A percentile compares a stretch with the other conserved stretches of the same genome.
Conservation (phyloP, 2,888 invertebrate genomes). For the Tortricodes alternella region DNA sequence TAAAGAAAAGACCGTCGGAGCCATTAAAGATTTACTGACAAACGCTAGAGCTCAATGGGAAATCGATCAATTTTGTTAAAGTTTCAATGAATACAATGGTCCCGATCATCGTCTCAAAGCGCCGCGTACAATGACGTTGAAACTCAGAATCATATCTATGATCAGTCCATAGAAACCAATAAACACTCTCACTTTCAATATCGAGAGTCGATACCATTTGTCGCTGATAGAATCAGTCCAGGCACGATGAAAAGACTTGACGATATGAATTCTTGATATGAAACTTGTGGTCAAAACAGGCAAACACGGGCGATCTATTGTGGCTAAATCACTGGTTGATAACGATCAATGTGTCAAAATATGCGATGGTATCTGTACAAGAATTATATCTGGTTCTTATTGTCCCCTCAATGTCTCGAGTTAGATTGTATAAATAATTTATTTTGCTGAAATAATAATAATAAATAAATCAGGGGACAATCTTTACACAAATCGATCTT, state of each 20-base stretch:
- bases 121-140: slow-evolving; percentile 57
- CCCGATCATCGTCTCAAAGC: slow-evolving; percentile 52
- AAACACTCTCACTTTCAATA: slow-evolving; percentile 50
- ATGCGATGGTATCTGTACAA: slow-evolving; percentile 17
- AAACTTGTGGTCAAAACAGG: slow-evolving; percentile 59
- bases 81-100: slow-evolving; percentile 49
- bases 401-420: neutral
- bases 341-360: slow-evolving; percentile 40
- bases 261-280: slow-evolving; percentile 32
- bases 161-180: slow-evolving; percentile 42
- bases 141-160: slow-evolving; percentile 63
- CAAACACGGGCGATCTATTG: slow-evolving; percentile 50
- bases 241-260: slow-evolving; percentile 41
- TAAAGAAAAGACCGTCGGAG: slow-evolving; percentile 12
- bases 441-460: too few species aligned
- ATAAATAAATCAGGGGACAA: too few species aligned
- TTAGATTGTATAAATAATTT: too few species aligned
- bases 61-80: slow-evolving; percentile 46
- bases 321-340: slow-evolving; percentile 44
- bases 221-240: slow-evolving; percentile 50
- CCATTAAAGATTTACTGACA: slow-evolving; percentile 43
- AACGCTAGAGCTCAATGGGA: slow-evolving; percentile 40
- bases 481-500: too few species aligned
- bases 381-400: neutral
- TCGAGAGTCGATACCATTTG: slow-evolving; percentile 45